Evolutionary conservation across 2,113 vertebrate genomes (phyloP).

Genomic region (Podarcis raffonei): DNA sequence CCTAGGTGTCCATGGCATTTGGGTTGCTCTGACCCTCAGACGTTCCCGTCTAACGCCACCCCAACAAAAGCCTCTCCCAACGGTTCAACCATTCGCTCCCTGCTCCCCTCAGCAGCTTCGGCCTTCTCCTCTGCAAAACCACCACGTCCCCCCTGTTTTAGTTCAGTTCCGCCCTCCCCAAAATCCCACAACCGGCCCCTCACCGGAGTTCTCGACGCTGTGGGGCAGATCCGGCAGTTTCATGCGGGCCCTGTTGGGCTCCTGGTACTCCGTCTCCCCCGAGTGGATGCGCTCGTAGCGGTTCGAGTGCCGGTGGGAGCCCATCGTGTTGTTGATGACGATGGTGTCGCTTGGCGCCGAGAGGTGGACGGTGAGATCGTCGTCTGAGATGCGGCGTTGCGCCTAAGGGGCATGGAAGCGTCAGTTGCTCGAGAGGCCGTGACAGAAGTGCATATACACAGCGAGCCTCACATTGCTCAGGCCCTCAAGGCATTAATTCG

Average conservation of each 20-base stretch:
- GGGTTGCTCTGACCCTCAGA: background rate
- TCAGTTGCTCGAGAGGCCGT: background rate
- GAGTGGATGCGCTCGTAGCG: constrained; percentile 89
- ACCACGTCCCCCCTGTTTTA: too few relatives aligned
- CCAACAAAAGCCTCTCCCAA: background rate
- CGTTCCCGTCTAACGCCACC: too few relatives aligned
- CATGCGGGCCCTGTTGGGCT: constrained; percentile 82
- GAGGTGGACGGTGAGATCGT: constrained; percentile 89
- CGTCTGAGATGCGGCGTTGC: constrained; percentile 84
- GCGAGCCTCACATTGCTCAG: rapidly evolving
- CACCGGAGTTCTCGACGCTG: constrained; percentile 79
- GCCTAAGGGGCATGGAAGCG: constrained; percentile 70
- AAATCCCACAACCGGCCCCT: constrained; percentile 3
- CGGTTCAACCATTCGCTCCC: background rate
- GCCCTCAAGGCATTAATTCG: background rate
- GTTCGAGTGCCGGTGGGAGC: constrained; percentile 60
- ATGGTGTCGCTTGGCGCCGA: constrained; percentile 88
- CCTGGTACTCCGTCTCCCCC: constrained; percentile 84
- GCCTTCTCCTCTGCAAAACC: background rate
- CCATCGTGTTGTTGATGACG: constrained; percentile 93
- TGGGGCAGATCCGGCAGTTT: constrained; percentile 76
- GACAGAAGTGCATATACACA: too few relatives aligned
- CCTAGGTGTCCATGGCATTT: too few relatives aligned
- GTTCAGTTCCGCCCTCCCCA: too few relatives aligned
- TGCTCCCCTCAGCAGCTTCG: background rate